Percentiles rank a stretch among this genome's conserved stretches.
Evolutionary conservation across 1,140 invertebrate species (phyloP).

Genomic region (Zaprionus africanus): DNA sequence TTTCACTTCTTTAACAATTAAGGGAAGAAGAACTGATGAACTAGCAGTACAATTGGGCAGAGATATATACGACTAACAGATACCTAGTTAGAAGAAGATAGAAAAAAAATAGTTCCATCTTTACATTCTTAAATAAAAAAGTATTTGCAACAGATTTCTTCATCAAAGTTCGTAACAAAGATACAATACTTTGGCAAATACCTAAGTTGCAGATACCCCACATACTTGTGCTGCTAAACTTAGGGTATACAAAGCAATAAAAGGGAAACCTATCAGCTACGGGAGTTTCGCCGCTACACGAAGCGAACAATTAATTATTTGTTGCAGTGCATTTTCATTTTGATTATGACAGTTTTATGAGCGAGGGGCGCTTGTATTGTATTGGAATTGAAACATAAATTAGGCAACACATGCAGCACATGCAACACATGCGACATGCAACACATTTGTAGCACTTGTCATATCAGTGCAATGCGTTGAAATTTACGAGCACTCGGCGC

Average conservation of each 20-base stretch:
- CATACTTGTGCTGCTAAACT: background rate
- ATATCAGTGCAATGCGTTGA: slow-evolving; percentile 60
- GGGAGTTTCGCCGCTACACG: slow-evolving; percentile 8
- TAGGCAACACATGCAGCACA: slow-evolving; percentile 76
- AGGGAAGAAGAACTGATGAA: slow-evolving; percentile 1
- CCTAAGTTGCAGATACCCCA: too few species aligned
- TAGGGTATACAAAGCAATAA: slow-evolving; percentile 18
- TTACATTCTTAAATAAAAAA: too few species aligned
- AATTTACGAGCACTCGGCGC: slow-evolving; percentile 56
- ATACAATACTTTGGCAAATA: too few species aligned
- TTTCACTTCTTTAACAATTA: slow-evolving; percentile 37
- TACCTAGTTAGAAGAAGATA: background rate
- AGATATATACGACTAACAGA: background rate
- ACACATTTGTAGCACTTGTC: slow-evolving; percentile 67
- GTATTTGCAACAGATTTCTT: too few species aligned
- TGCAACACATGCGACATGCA: slow-evolving; percentile 69
- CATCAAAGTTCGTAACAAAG: too few species aligned
- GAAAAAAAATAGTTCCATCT: too few species aligned
- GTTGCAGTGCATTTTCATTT: slow-evolving; percentile 71
- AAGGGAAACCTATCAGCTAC: background rate
- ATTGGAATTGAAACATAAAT: slow-evolving; percentile 76
- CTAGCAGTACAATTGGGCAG: background rate
- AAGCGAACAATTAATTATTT: slow-evolving; percentile 70
- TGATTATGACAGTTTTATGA: slow-evolving; percentile 78
- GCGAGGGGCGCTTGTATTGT: slow-evolving; percentile 26